phyloP scores from a whole-genome alignment of 2,888 invertebrate species.

The Athalia circularis region DNA sequence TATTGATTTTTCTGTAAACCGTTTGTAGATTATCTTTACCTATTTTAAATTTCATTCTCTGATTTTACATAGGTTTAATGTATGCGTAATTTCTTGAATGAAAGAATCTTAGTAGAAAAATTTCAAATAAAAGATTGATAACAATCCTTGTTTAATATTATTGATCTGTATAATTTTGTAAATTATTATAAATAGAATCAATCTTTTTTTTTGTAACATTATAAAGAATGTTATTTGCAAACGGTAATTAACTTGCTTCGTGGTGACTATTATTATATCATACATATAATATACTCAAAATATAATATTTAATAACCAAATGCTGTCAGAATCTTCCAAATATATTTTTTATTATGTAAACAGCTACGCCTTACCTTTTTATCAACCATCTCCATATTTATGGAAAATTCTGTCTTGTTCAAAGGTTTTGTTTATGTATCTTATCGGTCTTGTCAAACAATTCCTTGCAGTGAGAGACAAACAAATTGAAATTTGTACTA shows the following conservation, averaged over 20 bases:
- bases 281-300: constrained; percentile 1
- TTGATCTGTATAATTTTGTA: not conserved
- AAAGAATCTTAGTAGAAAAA: not conserved
- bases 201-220: constrained; percentile 10
- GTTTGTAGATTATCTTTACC: constrained; percentile 20
- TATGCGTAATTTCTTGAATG: not conserved
- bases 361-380: too few species aligned
- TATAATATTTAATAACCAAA: constrained; percentile 31
- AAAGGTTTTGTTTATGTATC: too few species aligned
- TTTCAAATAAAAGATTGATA: not conserved
- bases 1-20: not conserved
- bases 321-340: constrained; percentile 42
- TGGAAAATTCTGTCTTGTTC: too few species aligned
- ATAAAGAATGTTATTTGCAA: not conserved
- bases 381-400: too few species aligned
- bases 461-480: too few species aligned
- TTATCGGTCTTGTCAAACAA: too few species aligned
- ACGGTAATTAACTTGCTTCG: constrained; percentile 16
- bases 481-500: too few species aligned
- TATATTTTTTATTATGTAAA: constrained; percentile 42
- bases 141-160: not conserved
- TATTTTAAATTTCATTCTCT: not conserved
- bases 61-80: not conserved
- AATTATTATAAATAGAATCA: constrained; percentile 5
- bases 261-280: constrained; percentile 1